These are phyloP conservation scores for Epsilonema sp. DNA, from an alignment of 2,888 invertebrate species.

Conservation along the genomic window DNA sequence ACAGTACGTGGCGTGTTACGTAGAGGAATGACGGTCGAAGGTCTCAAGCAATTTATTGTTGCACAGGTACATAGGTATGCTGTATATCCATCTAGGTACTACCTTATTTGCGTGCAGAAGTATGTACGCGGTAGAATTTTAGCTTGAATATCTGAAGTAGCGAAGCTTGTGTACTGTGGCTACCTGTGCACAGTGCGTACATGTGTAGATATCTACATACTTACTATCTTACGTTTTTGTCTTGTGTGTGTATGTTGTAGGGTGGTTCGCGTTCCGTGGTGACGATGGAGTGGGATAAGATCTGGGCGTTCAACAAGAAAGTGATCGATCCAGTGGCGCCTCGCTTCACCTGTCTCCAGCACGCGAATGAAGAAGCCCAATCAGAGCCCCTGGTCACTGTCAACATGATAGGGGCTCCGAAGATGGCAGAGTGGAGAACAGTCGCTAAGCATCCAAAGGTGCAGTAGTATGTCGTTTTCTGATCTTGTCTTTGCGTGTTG, in stretches of 20 bases:
- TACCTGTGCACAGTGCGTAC: too few species aligned
- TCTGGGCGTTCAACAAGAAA: constrained; percentile 98
- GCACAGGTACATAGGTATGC: too few species aligned
- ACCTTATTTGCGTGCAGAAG: neutral
- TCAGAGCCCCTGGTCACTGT: too few species aligned
- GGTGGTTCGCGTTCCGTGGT: constrained; percentile 91
- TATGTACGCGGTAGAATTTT: too few species aligned
- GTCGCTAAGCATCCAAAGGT: constrained; percentile 70
- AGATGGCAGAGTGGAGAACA: constrained; percentile 40
- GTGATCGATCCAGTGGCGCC: constrained; percentile 89
- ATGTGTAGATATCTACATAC: too few species aligned
- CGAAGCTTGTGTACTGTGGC: too few species aligned
- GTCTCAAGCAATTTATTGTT: constrained; percentile 80
- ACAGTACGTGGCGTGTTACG: constrained; percentile 88
- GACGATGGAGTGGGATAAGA: constrained; percentile 99
- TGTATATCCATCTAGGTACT: neutral
- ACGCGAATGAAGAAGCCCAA: constrained; percentile 2
- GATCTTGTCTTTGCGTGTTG: too few species aligned
- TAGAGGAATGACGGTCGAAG: constrained; percentile 91
- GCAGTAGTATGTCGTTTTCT: neutral
- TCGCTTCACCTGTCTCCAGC: constrained; percentile 63
- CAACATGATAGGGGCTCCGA: constrained; percentile 14
- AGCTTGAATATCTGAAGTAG: too few species aligned
- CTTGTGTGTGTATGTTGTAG: too few species aligned
- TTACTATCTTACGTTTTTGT: too few species aligned